Base-by-base conservation (phyloP, 2,888 invertebrate species). In the Oegoconia quadripuncta region DNA sequence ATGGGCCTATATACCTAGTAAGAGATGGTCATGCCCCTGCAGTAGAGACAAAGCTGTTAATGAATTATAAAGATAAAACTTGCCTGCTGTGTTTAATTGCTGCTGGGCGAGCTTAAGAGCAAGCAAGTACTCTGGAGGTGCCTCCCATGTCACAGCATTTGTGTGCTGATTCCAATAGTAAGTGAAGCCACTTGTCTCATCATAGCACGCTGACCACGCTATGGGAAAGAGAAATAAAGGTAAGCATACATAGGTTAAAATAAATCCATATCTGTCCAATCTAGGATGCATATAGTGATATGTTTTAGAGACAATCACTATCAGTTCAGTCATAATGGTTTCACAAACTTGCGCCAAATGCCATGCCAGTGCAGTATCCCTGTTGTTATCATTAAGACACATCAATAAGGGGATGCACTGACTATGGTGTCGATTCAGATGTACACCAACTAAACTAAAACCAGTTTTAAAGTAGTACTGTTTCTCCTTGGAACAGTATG, bases 131-230 rank as follows among this genome's bases (percentile, higher is more conserved):
- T 86, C 90, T 0, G 83, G 79, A 0, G 91, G 90, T n/a, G 89
- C 88, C 48, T 90, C 90, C 91, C 90, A 91, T 0, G 90, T 89
- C 8, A 91, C 91, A 16, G 88, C 89, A 66, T 90, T 90, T 1
- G 90, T 90, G 31, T 80, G 74, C 46, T 89, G 83, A 61, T 91
- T 89, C 91, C 91, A 91, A 58, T 90, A 91, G 62, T 91, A 91
- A 2, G 89, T 88, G 61, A 88, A 90, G 0, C 91, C 91, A 40
- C 89, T 88, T 42, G 71, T 68, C 44, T 89, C 89, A 64, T 91
- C 91, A 36, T 89, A 89, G 47, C 90, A 90, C 5, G 90, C 89
- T 36, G 90, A 90, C 91, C 91, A 91, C 1, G 86, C 90, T 89
- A 68, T 22, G 11, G 20, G 17, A 4, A 26, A n/a, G 11, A 17